These are phyloP conservation scores for Nesidiocoris tenuis DNA, from an alignment of 2,888 invertebrate genomes.

Conservation along the genomic window DNA sequence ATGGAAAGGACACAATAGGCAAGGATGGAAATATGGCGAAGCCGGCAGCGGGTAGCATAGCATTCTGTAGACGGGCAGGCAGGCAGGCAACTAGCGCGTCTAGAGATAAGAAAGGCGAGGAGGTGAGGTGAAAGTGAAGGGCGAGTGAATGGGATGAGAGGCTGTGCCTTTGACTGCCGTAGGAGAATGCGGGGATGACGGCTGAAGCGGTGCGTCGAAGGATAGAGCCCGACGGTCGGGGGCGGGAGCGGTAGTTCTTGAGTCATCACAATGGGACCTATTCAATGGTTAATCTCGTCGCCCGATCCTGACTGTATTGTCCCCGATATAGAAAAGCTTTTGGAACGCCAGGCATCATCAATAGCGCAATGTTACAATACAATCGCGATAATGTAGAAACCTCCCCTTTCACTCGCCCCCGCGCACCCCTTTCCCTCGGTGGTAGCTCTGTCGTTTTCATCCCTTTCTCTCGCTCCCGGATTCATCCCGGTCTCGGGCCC, in stretches of 20 bases:
- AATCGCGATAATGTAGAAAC: conserved; percentile 51
- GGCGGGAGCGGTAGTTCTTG: conserved; percentile 48
- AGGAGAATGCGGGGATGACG: conserved; percentile 18
- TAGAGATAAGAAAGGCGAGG: conserved; percentile 27
- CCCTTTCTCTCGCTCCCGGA: background rate
- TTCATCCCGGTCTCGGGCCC: background rate
- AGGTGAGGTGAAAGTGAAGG: conserved; percentile 24
- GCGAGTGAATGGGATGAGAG: conserved; percentile 10
- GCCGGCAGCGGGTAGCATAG: conserved; percentile 34
- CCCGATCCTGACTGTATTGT: conserved; percentile 51
- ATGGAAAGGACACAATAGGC: conserved; percentile 5
- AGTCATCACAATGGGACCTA: conserved; percentile 51
- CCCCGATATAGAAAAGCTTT: conserved; percentile 51
- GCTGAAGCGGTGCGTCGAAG: conserved; percentile 5
- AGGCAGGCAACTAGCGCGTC: conserved; percentile 43
- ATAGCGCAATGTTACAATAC: conserved; percentile 52
- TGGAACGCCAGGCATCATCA: conserved; percentile 51
- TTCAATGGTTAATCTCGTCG: conserved; percentile 52
- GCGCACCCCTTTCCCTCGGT: conserved; percentile 1
- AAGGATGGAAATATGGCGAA: conserved; percentile 42
- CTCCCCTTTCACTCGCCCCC: conserved; percentile 29
- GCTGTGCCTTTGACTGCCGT: conserved; percentile 2
- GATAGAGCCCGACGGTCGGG: background rate
- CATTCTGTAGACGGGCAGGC: conserved; percentile 40
- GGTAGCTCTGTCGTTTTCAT: background rate